These are phyloP conservation scores for Crotalus viridis DNA, from an alignment of 2,113 vertebrate genomes.

Conservation along the genomic window DNA sequence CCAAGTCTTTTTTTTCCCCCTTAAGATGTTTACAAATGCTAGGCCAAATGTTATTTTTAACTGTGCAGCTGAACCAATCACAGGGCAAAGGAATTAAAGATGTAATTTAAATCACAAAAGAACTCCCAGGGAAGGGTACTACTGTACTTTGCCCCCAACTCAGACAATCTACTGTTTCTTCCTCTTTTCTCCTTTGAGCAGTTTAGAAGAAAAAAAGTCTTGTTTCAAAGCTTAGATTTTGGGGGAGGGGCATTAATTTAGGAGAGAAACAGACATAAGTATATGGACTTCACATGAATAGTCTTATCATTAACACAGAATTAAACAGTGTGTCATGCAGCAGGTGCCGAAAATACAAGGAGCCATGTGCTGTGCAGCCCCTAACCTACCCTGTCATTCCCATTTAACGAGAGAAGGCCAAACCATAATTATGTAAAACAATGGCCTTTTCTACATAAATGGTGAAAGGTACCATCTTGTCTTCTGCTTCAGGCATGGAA, in stretches of 20 bases:
- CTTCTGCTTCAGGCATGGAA: background rate
- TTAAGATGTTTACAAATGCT: background rate
- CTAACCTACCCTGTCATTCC: background rate
- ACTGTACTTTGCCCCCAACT: background rate
- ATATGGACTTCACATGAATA: background rate
- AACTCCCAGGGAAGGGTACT: background rate
- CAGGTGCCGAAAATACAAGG: background rate
- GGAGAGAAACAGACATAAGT: background rate
- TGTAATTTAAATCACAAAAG: background rate
- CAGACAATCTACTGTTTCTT: background rate
- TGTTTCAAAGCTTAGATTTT: background rate
- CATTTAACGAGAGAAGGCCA: background rate
- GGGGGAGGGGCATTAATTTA: background rate
- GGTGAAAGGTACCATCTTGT: background rate
- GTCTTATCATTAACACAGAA: background rate
- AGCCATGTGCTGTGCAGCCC: background rate
- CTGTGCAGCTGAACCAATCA: background rate
- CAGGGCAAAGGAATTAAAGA: background rate
- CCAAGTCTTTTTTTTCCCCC: background rate
- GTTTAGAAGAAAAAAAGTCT: background rate
- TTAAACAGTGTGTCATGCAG: background rate
- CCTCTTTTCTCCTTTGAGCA: background rate
- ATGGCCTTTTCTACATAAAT: background rate
- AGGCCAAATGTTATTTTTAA: background rate
- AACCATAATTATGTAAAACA: background rate